phyloP scores from a whole-genome alignment of 2,113 vertebrate species.

The Alexandromys fortis region DNA sequence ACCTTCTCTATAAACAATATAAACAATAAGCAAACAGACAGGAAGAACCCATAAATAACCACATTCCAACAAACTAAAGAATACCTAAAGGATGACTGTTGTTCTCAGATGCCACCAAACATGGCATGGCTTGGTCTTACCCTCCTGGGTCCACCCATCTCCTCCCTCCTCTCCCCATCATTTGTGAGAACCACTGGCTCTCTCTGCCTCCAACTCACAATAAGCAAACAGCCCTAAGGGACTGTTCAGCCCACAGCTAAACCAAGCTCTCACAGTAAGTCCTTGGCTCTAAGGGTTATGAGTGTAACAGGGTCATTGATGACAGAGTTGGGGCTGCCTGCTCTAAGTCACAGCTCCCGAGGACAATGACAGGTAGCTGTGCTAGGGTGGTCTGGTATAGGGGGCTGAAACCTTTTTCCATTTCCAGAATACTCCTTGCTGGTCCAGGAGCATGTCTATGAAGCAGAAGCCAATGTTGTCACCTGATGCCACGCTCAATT shows the following conservation, averaged over 20 bases:
- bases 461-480: background rate
- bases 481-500: fast-evolving
- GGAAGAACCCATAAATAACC: background rate
- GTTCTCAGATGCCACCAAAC: fast-evolving
- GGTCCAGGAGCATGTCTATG: background rate
- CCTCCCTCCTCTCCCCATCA: background rate
- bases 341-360: background rate
- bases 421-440: background rate
- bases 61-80: fast-evolving
- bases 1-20: background rate
- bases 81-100: fast-evolving
- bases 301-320: fast-evolving
- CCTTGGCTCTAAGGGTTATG: background rate
- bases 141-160: no score
- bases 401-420: background rate
- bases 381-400: background rate
- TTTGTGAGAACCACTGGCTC: background rate
- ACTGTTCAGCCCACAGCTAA: background rate
- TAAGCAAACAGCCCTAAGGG: background rate
- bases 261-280: background rate
- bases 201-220: background rate
- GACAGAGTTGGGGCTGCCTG: background rate
- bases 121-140: fast-evolving
- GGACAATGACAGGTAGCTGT: fast-evolving
- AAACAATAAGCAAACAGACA: background rate